These are phyloP conservation scores for Venustaconcha ellipsiformis DNA, from an alignment of 1,140 invertebrate species.

Conservation along the genomic window DNA sequence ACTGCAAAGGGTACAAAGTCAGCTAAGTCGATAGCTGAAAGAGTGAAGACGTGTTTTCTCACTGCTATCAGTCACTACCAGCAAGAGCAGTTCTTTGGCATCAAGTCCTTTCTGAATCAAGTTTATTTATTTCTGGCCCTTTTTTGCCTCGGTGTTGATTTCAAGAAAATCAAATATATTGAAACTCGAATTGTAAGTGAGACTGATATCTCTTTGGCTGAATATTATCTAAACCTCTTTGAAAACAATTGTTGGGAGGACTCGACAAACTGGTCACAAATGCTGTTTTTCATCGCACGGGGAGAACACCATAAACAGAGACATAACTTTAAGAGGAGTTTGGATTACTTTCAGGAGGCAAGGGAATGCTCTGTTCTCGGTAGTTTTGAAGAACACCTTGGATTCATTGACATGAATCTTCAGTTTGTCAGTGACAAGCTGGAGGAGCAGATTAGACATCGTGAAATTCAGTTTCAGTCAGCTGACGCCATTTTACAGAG, in stretches of 20 bases:
- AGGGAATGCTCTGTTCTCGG: background rate
- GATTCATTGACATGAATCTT: constrained; percentile 17
- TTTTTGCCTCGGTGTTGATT: constrained; percentile 21
- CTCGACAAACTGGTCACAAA: constrained; percentile 18
- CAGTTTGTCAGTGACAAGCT: background rate
- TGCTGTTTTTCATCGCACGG: constrained; percentile 22
- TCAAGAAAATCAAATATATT: constrained; percentile 18
- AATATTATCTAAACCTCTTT: constrained; percentile 18
- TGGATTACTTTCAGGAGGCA: constrained; percentile 18
- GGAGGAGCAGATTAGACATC: background rate
- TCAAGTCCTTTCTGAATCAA: constrained; percentile 27
- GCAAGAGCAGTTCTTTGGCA: constrained; percentile 13
- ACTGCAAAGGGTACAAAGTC: constrained; percentile 4
- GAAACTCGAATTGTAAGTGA: background rate
- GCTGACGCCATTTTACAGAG: constrained; percentile 1
- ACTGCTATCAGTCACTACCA: constrained; percentile 25
- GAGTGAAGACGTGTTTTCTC: constrained; percentile 19
- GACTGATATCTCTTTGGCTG: constrained; percentile 12
- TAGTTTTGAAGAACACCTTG: constrained; percentile 1
- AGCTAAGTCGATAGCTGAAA: background rate
- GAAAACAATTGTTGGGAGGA: constrained; percentile 21
- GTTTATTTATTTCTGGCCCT: constrained; percentile 29
- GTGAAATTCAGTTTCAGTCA: background rate
- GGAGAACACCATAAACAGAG: constrained; percentile 20
- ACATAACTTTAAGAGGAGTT: constrained; percentile 4